These are phyloP conservation scores for Nematostella vectensis DNA, from an alignment of 92 coral and sea anemone genomes.

Conservation along the genomic window DNA sequence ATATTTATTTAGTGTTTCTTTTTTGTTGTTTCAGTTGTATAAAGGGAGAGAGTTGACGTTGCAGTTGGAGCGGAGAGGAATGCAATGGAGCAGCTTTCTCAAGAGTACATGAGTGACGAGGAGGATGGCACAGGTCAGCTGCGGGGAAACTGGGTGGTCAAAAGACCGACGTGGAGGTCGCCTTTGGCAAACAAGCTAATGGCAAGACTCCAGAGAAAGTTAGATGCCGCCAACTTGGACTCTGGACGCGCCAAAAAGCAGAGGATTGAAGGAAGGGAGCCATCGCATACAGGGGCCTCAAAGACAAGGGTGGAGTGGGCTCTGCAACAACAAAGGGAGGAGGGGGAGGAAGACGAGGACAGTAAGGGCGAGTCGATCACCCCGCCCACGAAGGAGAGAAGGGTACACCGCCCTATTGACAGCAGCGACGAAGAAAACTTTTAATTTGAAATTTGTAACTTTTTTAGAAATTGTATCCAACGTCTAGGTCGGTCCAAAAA, in stretches of 20 bases:
- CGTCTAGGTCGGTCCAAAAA: no score
- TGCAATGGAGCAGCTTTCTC: background rate
- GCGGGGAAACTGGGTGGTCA: constrained; percentile 17
- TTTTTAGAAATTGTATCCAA: no score
- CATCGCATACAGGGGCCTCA: background rate
- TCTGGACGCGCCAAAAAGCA: background rate
- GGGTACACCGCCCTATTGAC: background rate
- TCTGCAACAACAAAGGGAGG: constrained; percentile 4
- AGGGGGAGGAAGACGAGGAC: constrained; percentile 16
- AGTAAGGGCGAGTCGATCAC: background rate
- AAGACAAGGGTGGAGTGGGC: constrained; percentile 8
- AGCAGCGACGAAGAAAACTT: background rate
- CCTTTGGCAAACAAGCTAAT: background rate
- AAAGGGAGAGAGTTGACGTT: constrained; percentile 11
- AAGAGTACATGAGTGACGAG: constrained; percentile 26
- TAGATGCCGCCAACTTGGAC: background rate
- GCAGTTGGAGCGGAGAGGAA: constrained; percentile 12
- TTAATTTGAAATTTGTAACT: background rate
- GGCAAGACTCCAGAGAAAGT: constrained; percentile 2
- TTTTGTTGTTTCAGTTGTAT: constrained; percentile 16
- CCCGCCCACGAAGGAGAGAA: background rate
- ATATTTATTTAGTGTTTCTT: background rate
- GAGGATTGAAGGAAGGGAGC: background rate
- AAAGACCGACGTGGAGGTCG: constrained; percentile 17
- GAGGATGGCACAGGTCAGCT: constrained; percentile 16